phyloP scores from a whole-genome alignment of 2,113 vertebrate species.

The Toxotes jaculatrix region DNA sequence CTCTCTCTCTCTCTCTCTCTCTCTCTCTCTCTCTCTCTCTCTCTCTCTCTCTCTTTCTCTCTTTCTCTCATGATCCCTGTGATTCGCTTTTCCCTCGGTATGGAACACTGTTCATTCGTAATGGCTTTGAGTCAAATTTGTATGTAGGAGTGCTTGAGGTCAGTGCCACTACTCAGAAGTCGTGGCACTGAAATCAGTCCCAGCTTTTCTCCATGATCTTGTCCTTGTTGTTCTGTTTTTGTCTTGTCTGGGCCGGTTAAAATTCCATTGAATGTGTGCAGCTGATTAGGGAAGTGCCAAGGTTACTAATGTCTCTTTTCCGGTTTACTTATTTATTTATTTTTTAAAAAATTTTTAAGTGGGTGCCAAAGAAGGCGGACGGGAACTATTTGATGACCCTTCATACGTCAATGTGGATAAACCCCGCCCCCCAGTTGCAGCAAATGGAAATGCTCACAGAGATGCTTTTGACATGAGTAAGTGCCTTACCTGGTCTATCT shows the following conservation, averaged over 20 bases:
- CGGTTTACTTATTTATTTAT: neutral
- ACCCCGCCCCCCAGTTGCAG: slow-evolving; percentile 80
- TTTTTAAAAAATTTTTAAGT: slow-evolving; percentile 58
- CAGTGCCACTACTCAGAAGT: neutral
- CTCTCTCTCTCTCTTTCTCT: slow-evolving; percentile 9
- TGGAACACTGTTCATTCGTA: neutral
- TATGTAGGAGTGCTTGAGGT: neutral
- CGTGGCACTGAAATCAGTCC: neutral
- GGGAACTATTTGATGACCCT: slow-evolving; percentile 92
- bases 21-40: neutral
- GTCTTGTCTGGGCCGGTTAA: neutral
- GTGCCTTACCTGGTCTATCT: slow-evolving; percentile 25
- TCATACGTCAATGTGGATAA: slow-evolving; percentile 98
- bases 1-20: slow-evolving; percentile 9
- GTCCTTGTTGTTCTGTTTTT: neutral
- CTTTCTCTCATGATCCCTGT: too few species aligned
- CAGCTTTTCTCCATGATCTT: neutral
- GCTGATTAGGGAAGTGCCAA: neutral
- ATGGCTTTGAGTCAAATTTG: neutral
- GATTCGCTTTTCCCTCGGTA: neutral
- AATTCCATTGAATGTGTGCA: neutral
- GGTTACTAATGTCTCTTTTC: neutral
- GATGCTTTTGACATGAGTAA: slow-evolving; percentile 98
- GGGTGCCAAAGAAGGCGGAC: slow-evolving; percentile 78
- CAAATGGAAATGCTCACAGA: slow-evolving; percentile 91